Percentiles rank a stretch among this genome's conserved stretches.
Evolutionary conservation across 2,888 invertebrate species (phyloP).

Genomic region (Cryptus armator): DNA sequence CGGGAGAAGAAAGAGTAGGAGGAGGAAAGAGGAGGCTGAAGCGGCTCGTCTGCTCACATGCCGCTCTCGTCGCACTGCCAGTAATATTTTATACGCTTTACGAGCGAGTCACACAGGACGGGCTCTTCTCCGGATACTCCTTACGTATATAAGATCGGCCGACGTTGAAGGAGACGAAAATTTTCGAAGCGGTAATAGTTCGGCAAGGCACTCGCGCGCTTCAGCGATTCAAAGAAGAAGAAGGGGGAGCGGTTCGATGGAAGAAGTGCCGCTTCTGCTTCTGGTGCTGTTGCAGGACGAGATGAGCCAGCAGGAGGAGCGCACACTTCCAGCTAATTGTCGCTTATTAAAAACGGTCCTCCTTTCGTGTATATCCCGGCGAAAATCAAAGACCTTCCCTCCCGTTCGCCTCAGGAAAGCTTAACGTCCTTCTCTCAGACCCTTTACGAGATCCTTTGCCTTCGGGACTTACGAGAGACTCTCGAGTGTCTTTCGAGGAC

Average conservation of each 20-base stretch:
- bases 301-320: conserved; percentile 50
- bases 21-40: conserved; percentile 6
- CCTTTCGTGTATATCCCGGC: conserved; percentile 59
- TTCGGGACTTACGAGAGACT: conserved; percentile 8
- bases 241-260: conserved; percentile 28
- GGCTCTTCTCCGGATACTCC: conserved; percentile 20
- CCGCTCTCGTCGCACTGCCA: conserved; percentile 72
- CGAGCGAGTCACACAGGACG: conserved; percentile 75
- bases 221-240: conserved; percentile 52
- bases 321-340: conserved; percentile 79
- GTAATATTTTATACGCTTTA: conserved; percentile 80
- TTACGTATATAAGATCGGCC: neutral
- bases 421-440: conserved; percentile 72
- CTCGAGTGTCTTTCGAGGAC: conserved; percentile 25
- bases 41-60: conserved; percentile 63
- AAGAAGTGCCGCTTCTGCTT: conserved; percentile 49
- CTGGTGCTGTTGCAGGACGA: conserved; percentile 30
- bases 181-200: conserved; percentile 53
- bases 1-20: conserved; percentile 41
- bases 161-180: conserved; percentile 45
- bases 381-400: conserved; percentile 72
- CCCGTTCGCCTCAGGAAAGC: conserved; percentile 58
- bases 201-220: conserved; percentile 31
- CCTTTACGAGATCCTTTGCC: conserved; percentile 71
- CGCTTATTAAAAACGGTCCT: conserved; percentile 82